Conservation (phyloP, 2,888 invertebrate genomes). For the Cephus pygmeus region DNA sequence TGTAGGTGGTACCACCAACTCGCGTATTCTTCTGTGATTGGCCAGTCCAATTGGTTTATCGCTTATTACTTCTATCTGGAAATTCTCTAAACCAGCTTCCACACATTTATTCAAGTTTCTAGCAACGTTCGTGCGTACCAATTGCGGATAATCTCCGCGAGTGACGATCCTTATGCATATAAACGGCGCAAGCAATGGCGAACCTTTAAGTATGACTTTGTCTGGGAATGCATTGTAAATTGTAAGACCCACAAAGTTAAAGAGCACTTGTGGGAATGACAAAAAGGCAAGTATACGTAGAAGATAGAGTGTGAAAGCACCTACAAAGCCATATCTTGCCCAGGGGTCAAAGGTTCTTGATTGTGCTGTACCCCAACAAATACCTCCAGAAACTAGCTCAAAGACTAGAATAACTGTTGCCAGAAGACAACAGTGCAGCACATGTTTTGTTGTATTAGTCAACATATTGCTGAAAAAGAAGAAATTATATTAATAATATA, state of each 20-base stretch:
- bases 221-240: slow-evolving; percentile 96
- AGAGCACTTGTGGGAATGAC: slow-evolving; percentile 89
- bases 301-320: slow-evolving; percentile 80
- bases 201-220: slow-evolving; percentile 87
- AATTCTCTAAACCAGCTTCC: slow-evolving; percentile 93
- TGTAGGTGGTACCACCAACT: slow-evolving; percentile 87
- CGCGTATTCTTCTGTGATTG: slow-evolving; percentile 84
- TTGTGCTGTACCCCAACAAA: slow-evolving; percentile 58
- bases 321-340: slow-evolving; percentile 82
- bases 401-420: slow-evolving; percentile 80
- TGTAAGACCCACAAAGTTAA: slow-evolving; percentile 87
- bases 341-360: slow-evolving; percentile 80
- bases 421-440: slow-evolving; percentile 82
- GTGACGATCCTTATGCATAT: slow-evolving; percentile 95
- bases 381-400: slow-evolving; percentile 67
- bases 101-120: slow-evolving; percentile 89
- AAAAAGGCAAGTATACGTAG: slow-evolving; percentile 84
- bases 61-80: slow-evolving; percentile 95
- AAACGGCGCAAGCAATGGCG: slow-evolving; percentile 91
- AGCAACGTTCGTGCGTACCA: slow-evolving; percentile 87
- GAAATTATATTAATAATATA: background rate
- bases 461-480: slow-evolving; percentile 56
- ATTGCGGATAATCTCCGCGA: slow-evolving; percentile 91
- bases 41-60: slow-evolving; percentile 85
- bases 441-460: slow-evolving; percentile 80